A percentile compares a stretch with the other conserved stretches of the same genome.
Conservation (phyloP, 2,888 invertebrate species). For the Cotesia congregata region DNA sequence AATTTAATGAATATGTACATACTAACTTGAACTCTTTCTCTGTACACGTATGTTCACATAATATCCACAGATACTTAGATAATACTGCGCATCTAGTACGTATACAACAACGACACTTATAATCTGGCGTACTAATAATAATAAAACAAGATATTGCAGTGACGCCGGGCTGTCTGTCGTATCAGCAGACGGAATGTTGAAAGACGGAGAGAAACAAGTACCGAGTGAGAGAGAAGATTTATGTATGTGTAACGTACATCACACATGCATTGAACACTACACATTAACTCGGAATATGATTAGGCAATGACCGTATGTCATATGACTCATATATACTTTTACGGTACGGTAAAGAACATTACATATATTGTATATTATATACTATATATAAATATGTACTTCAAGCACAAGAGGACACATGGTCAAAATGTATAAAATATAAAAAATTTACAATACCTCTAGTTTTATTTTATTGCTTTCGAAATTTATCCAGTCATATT, state of each 20-base stretch:
- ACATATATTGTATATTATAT: too few relatives aligned
- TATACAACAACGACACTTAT: conserved; percentile 3
- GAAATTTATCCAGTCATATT: background rate
- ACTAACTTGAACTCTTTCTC: background rate
- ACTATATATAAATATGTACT: background rate
- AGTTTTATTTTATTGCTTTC: background rate
- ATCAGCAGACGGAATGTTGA: conserved; percentile 30
- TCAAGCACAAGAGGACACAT: background rate
- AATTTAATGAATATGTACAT: background rate
- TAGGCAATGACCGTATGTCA: conserved; percentile 50
- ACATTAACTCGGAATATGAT: conserved; percentile 39
- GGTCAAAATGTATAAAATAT: background rate
- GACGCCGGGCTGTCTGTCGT: conserved; percentile 50
- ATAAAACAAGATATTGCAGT: conserved; percentile 42
- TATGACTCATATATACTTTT: conserved; percentile 53
- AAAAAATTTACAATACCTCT: background rate
- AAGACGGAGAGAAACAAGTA: background rate
- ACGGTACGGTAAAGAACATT: too few relatives aligned
- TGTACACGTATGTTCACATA: background rate
- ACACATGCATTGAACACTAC: background rate
- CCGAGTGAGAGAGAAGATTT: conserved; percentile 5
- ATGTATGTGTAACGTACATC: background rate
- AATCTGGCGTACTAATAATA: conserved; percentile 30
- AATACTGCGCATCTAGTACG: background rate
- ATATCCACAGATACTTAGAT: background rate